Evolutionary conservation across 2,888 invertebrate genomes (phyloP), one percentile per base, ranked within the genome.

Genomic region (Callosobruchus maculatus): DNA sequence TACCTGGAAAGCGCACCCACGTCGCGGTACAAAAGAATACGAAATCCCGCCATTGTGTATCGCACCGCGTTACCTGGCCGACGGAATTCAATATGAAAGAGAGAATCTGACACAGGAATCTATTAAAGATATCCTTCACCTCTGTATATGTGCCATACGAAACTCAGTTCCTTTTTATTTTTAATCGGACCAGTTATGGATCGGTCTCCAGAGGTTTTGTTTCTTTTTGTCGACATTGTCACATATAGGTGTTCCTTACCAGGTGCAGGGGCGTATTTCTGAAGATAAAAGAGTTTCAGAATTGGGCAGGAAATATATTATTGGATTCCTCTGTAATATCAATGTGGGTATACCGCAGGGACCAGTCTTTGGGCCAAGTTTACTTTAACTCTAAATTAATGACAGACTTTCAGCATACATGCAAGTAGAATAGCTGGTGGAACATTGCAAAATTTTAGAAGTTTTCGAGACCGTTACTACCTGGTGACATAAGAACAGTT

Each of bases 11-110:
- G 49, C 49, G 83, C 85, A 84, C 85, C 85, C 84, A 86, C 85
- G 85, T 85, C 85, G 81, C 82, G 76, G 81, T 82, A 85, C 85
- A 85, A 85, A 85, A 83, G 84, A 84, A 84, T 81, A 81, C 80
- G 81, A 84, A 85, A 71, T 85, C 85, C 85, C 84, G 80, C 82
- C 84, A 82, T 83, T 85, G 49, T 85, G 85, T 85, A 83, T 84
- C 80, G 81, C 80, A 81, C 84, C 80, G 81, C 80, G 82, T 83
- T 85, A 85, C 85, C 85, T 85, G 84, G 83, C 81, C 79, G 49
- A 82, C 81, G 83, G 83, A 84, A 84, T 82, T 81, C 82, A 84
- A 83, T 84, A 49, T 49, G 49, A 49, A 49, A 84, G 84, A 70
- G 74, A 77, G 76, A 77, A 76, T 78, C 78, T 80, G 79, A 79